These are phyloP conservation scores for Chloroceryle inda DNA, from an alignment of 2,797 vertebrate species.

Conservation along the genomic window DNA sequence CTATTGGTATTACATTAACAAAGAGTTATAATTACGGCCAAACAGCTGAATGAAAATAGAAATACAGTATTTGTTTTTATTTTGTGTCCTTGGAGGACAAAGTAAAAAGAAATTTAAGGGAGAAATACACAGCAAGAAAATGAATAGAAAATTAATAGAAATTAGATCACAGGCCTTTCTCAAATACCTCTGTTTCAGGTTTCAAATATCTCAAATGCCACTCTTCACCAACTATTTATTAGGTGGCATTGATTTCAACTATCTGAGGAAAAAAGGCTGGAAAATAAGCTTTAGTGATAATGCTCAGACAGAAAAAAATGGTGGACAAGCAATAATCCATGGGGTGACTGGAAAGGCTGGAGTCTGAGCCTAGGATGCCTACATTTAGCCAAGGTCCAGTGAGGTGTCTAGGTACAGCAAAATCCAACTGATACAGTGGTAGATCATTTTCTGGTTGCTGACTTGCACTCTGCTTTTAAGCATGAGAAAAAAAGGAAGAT, in stretches of 20 bases:
- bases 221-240: not conserved
- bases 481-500: not conserved
- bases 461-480: conserved; percentile 14
- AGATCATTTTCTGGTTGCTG: not conserved
- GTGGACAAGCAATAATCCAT: not conserved
- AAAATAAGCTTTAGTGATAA: not conserved
- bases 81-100: not conserved
- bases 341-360: not conserved
- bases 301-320: not conserved
- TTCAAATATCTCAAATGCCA: not conserved
- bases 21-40: not conserved
- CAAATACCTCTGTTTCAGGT: not conserved
- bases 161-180: not conserved
- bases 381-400: not conserved
- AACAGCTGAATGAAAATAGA: not conserved
- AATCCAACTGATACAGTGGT: not conserved
- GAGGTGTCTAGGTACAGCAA: not conserved
- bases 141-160: not conserved
- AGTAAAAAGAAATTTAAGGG: not conserved
- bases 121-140: not conserved
- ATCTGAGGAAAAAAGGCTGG: not conserved
- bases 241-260: not conserved
- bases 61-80: not conserved
- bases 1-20: not conserved
- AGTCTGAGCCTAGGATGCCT: not conserved